phyloP scores from a whole-genome alignment of 2,888 invertebrate genomes.

The Petrolisthes manimaculis region DNA sequence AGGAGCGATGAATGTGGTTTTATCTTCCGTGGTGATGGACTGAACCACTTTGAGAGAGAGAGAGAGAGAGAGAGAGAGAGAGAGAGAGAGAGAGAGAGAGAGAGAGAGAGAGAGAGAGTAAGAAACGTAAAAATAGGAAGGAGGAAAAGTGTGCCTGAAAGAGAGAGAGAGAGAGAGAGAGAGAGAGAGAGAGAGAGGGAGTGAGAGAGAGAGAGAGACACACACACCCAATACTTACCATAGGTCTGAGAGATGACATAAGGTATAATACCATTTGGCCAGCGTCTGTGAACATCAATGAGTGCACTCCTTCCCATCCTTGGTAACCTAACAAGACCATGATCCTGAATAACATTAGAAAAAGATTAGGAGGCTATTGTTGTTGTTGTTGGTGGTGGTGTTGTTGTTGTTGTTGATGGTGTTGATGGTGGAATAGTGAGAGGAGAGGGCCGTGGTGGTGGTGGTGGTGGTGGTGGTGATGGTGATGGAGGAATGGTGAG shows the following conservation, averaged over 20 bases:
- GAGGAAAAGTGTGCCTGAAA: too few species aligned
- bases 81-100: not conserved
- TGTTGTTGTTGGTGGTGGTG: too few species aligned
- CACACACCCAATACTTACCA: constrained; percentile 27
- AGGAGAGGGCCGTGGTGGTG: too few species aligned
- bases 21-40: not conserved
- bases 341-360: too few species aligned
- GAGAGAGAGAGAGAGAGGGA: not conserved
- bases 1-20: not conserved
- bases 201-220: not conserved
- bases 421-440: too few species aligned
- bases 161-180: too few species aligned
- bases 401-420: too few species aligned
- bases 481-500: constrained; percentile 12
- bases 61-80: constrained; percentile 20
- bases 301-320: constrained; percentile 41
- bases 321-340: not conserved
- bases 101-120: constrained; percentile 8
- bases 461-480: constrained; percentile 5
- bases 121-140: not conserved
- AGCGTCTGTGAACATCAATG: constrained; percentile 37
- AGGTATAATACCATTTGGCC: constrained; percentile 52
- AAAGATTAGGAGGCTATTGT: too few species aligned
- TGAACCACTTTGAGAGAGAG: constrained; percentile 7
- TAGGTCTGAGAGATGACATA: constrained; percentile 50